Evolutionary conservation across 2,113 vertebrate species (phyloP).

Genomic region (Scartelaos histophorus): DNA sequence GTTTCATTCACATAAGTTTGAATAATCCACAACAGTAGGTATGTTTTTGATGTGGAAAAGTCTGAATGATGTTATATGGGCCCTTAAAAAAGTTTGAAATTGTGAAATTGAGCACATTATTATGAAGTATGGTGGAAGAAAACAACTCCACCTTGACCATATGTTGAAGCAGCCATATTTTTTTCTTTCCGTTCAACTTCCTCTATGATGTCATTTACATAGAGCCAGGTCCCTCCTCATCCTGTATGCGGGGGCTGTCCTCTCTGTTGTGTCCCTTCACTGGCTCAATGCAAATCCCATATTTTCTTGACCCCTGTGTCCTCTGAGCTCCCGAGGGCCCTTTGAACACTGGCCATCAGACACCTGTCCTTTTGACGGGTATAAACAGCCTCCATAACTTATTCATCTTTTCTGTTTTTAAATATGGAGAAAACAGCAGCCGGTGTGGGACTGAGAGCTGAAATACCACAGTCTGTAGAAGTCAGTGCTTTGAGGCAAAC

Average conservation of each 20-base stretch:
- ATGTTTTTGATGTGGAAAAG: no score
- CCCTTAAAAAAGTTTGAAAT: no score
- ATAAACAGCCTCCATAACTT: conserved; percentile 22
- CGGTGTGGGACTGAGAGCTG: not conserved
- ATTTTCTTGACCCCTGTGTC: conserved; percentile 49
- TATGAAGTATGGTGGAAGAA: no score
- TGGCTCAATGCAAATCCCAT: conserved; percentile 52
- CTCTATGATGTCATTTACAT: not conserved
- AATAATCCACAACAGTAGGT: no score
- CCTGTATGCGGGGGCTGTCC: conserved; percentile 1
- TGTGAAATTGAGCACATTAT: no score
- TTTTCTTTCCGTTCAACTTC: not conserved
- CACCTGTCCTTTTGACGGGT: conserved; percentile 36
- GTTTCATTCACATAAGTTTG: no score
- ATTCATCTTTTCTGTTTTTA: conserved; percentile 9
- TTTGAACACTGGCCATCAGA: conserved; percentile 32
- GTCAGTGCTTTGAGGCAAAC: not conserved
- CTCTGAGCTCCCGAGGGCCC: conserved; percentile 29
- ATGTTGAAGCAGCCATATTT: not conserved
- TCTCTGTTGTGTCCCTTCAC: conserved; percentile 34
- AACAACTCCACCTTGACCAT: not conserved
- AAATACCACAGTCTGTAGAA: not conserved
- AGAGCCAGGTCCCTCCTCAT: not conserved
- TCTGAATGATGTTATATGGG: no score
- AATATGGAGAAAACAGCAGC: not conserved